Evolutionary conservation across 2,888 invertebrate genomes (phyloP).

Genomic region (Lysandra coridon): DNA sequence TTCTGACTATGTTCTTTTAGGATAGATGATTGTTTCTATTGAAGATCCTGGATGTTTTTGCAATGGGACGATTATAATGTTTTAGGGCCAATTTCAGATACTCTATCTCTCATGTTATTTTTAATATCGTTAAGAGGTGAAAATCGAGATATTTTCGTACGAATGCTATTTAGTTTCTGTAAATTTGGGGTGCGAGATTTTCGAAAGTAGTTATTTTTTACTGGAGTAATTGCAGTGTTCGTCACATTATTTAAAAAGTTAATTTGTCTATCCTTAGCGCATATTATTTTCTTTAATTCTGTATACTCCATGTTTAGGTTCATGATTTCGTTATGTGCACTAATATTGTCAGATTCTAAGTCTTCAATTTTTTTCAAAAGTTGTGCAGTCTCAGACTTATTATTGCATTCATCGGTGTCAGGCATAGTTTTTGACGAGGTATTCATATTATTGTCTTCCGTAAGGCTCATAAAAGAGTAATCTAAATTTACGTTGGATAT

Average conservation of each 20-base stretch:
- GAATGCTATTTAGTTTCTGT: neutral
- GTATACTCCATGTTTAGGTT: neutral
- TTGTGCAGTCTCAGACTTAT: neutral
- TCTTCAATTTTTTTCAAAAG: neutral
- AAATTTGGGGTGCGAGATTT: neutral
- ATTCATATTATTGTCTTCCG: neutral
- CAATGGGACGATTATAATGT: no score
- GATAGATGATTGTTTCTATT: neutral
- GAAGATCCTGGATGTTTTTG: neutral
- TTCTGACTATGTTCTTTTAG: neutral
- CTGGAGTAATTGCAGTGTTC: neutral
- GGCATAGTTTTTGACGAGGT: neutral
- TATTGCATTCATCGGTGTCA: neutral
- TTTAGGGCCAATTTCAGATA: neutral
- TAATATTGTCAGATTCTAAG: neutral
- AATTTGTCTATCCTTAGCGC: neutral
- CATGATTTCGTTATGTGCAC: neutral
- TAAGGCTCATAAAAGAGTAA: neutral
- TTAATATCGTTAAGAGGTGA: neutral
- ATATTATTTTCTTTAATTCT: neutral
- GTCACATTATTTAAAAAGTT: neutral
- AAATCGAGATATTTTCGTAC: neutral
- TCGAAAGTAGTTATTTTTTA: neutral
- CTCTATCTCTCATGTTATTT: neutral
- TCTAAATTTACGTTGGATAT: neutral